These are phyloP conservation scores for Leptodactylus fuscus DNA, from an alignment of 2,113 vertebrate species.

Conservation along the genomic window DNA sequence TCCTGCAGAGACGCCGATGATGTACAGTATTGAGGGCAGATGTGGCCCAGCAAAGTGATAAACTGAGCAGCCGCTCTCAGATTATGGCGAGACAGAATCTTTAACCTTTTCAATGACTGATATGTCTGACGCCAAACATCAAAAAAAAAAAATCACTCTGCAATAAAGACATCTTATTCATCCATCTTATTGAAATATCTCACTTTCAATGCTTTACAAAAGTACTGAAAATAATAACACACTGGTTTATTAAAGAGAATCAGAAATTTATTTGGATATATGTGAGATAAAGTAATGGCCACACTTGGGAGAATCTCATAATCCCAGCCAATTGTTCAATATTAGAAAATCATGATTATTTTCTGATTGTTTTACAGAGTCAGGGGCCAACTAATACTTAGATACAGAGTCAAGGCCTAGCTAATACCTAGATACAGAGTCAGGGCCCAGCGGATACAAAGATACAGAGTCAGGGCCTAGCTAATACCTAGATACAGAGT, in stretches of 20 bases:
- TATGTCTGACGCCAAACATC: constrained; percentile 1
- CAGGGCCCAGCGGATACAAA: too few species aligned
- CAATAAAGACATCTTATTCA: background rate
- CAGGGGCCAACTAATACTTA: too few species aligned
- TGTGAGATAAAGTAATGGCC: too few species aligned
- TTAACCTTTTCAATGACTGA: constrained; percentile 6
- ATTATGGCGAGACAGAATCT: constrained; percentile 8
- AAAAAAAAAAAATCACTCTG: background rate
- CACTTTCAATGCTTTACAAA: background rate
- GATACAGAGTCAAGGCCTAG: too few species aligned
- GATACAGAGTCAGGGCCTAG: too few species aligned
- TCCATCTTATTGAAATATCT: background rate
- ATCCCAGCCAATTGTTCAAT: too few species aligned
- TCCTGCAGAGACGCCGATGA: background rate
- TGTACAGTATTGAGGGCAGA: constrained; percentile 1
- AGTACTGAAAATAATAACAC: background rate
- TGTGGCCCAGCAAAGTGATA: background rate
- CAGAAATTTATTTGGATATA: too few species aligned
- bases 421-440: too few species aligned
- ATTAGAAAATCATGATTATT: too few species aligned
- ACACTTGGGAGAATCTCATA: too few species aligned
- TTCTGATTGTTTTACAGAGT: too few species aligned
- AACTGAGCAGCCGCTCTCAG: background rate
- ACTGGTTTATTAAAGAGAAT: background rate
- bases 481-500: too few species aligned